Evolutionary conservation across 64 coral and sea anemone species (phyloP), one percentile per base, ranked within the genome.

Genomic region (Acropora tenuis): DNA sequence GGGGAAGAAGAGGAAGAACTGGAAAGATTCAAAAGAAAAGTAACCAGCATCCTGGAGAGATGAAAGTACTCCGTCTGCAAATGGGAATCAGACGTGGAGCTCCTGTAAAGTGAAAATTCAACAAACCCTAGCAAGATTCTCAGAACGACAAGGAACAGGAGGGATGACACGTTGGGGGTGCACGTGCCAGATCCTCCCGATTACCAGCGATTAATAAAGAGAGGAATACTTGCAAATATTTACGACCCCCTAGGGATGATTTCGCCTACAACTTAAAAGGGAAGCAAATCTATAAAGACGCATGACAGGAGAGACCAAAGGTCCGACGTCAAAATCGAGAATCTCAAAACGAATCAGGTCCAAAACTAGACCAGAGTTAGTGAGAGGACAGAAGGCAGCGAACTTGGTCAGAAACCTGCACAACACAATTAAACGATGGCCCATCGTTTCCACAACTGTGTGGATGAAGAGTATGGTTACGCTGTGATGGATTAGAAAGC

Each of bases 401-500:
- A 90, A 90, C 68, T 48, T 90, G 61, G 78, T 48, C 5, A 50
- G 71, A 69, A 94, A 94, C 43, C 68, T 94, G 8, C 43, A 53
- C 19, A 48, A 53, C 1, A 79, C 92, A 43, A 8, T 89, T 13
- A 50, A 84, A 53, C n/a, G 66, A 58, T 77, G 77, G 92, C 86
- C 79, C 16, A 79, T 93, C 3, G 3, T 15, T 43, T 80, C 83
- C 50, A 55, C 50, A 49, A 93, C 91, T 5, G 75, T 93, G 1
- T 93, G 84, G 91, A 93, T 93, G 91, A 84, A 93, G 76, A 93
- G 83, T 61, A 72, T 93, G 66, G 61, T 88, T 11, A 84, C 84
- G 16, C 47, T 93, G 17, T 93, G 88, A 46, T 88, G 75, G 91
- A 93, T 93, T 40, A 79, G 84, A 60, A 93, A 88, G 48, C 91